These are phyloP conservation scores for Sparidentex hasta DNA, from an alignment of 2,797 vertebrate genomes.

Conservation along the genomic window DNA sequence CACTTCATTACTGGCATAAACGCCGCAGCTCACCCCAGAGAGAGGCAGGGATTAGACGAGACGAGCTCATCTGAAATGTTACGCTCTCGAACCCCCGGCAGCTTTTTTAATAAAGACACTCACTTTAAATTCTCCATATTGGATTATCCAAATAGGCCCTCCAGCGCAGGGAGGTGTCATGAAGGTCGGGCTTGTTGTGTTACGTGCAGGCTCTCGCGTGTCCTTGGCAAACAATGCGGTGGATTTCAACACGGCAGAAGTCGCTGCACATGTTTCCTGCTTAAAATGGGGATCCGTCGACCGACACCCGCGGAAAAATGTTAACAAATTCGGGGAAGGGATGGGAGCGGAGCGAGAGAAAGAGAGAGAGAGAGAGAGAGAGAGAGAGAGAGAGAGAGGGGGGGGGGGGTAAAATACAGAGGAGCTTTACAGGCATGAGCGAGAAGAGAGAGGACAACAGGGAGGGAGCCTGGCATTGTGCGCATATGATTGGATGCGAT, in stretches of 20 bases:
- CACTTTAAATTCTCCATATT: constrained; percentile 73
- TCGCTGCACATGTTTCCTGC: constrained; percentile 11
- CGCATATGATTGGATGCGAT: constrained; percentile 75
- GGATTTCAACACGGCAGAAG: neutral
- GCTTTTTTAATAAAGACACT: constrained; percentile 71
- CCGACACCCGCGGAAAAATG: constrained; percentile 31
- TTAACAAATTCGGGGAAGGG: constrained; percentile 41
- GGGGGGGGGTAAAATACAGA: constrained; percentile 30
- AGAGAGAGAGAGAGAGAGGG: constrained; percentile 5
- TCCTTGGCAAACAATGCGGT: constrained; percentile 14
- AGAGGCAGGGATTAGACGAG: constrained; percentile 77
- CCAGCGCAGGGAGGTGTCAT: constrained; percentile 41
- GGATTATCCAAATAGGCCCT: constrained; percentile 76
- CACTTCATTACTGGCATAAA: constrained; percentile 85
- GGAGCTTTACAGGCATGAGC: constrained; percentile 38
- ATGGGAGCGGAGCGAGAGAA: neutral
- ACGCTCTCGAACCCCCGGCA: constrained; percentile 71
- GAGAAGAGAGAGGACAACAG: constrained; percentile 41
- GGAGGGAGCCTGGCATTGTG: constrained; percentile 61
- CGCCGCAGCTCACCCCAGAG: constrained; percentile 73
- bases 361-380: neutral
- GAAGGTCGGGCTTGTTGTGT: constrained; percentile 54
- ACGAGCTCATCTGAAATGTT: constrained; percentile 78
- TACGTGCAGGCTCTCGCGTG: neutral
- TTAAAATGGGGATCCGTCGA: constrained; percentile 1